Base-by-base conservation (phyloP, 2,797 vertebrate species). In the Brotula barbata region DNA sequence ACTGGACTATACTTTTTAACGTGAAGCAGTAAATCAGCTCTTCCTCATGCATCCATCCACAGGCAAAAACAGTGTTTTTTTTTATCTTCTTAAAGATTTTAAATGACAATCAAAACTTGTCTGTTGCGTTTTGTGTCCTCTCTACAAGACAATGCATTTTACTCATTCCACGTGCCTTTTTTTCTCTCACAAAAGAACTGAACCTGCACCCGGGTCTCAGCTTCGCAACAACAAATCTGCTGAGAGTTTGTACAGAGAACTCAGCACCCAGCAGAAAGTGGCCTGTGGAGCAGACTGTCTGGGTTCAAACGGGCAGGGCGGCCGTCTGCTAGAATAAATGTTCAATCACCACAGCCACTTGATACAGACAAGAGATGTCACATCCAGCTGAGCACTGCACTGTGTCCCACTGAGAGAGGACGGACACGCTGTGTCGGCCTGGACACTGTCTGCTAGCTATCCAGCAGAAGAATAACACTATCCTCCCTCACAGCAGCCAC, bases 271-370 rank as follows among this genome's bases (percentile, higher is more conserved):
- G 72, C 71, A 77, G 50, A 73, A 78, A 75, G 36, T 66, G 71
- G 56, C 28, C 58, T 23, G 61, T 66, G 64, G 78, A 68, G 48
- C 23, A 56, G 47, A 65, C 47, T 15, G 45, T 34, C 33, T 2
- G 28, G 52, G 73, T 48, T 71, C 31, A 56, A 46, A 39, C 37
- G 22, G 16, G 12, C 10, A 40, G 14, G 64, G n/a, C 8, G 51
- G 49, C 22, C 45, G 37, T 65, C 22, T 48, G 36, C 20, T 15
- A 41, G 45, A 45, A 53, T 73, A 83, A 88, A 79, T 81, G 79
- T 81, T n/a, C 23, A 83, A 83, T 89, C 84, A 82, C 62, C 73
- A 75, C 71, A 75, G 71, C 59, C 57, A 59, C 71, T 79, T 67
- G 63, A 77, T 74, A 58, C 71, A 73, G 46, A 69, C 57, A 36